Base-by-base conservation (phyloP, 2,888 invertebrate species). In the Lasioglossum morio region DNA sequence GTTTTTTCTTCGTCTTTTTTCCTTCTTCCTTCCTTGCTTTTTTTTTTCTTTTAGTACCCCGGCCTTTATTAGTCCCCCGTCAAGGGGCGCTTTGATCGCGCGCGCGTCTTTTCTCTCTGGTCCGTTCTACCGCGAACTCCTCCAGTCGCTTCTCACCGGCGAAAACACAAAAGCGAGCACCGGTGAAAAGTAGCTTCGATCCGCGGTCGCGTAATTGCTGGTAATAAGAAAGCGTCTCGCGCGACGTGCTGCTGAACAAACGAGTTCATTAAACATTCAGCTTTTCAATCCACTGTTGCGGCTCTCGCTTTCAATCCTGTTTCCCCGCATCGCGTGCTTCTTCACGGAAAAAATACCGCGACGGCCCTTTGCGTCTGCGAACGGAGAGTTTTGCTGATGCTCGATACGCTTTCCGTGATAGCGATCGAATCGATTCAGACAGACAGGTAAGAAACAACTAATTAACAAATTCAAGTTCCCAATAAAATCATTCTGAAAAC, bases 121-220 rank as follows among this genome's bases (percentile, higher is more conserved):
- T 4, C 48, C 19, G 72, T 73, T 73, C 72, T 23, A 73, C 72
- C 72, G 72, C 72, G 72, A 34, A 34, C 72, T 73, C 72, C 72
- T 73, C 43, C 48, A 73, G 48, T 48, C 72, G 72, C 72, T 73
- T 48, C 72, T 73, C 72, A 34, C 48, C 74, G 74, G 53, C 53
- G 53, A 40, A 53, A 57, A 74, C 53, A 74, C 74, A 74, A 74
- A 53, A 57, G 46, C 75, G 72, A 81, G 74, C 77, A 27, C 34
- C 53, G 57, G 46, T 72, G 81, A 77, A 63, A 76, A 53, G 76
- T 76, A 77, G 72, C 60, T 81, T 73, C 81, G 81, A 81, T 81
- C 81, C 27, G 72, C 72, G 40, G 77, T 30, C 43, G 34, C 77
- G 77, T 81, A 81, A 77, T 77, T 81, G 81, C 70, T n/a, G 77